Base-by-base conservation (phyloP, 2,113 vertebrate species). In the Clarias batrachus region DNA sequence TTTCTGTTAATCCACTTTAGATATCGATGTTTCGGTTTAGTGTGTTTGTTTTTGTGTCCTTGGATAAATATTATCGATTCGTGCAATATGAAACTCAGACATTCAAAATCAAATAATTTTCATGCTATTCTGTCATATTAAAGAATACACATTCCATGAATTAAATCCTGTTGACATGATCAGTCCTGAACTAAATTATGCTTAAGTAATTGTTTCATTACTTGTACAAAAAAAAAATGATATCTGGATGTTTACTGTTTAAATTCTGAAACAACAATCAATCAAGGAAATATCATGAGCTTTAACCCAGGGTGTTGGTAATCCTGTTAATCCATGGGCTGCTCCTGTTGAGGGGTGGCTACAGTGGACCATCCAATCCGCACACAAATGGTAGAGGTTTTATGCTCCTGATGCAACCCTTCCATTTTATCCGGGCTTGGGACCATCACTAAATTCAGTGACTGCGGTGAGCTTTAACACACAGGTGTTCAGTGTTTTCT, bases 41-140 rank as follows among this genome's bases (percentile, higher is more conserved):
- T 11, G 54, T 30, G 16, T 54, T 13, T 10, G 11, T 19, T 62
- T 89, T 87, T 90, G 57, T 56, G 41, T 81, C 30, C 71, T 66
- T 60, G 66, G 79, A 82, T 73, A 91, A 80, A 86, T 86, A 88
- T 33, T 89, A 91, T 93, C 89, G 92, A 93, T 90, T 78, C 10
- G 19, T 83, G 88, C 89, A 85, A 63, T 84, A 79, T 81, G 60
- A 87, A 82, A 88, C 84, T 62, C 48, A 79, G 83, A 81, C 82
- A 48, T 48, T 4, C 23, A 0, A 14, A 73, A 41, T 23, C 23
- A 25, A 7, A 57, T 17, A n/a, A 2, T 21, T 14, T 41, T 73
- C 19, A 11, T 73, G 70, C 52, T 56, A 56, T 27, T 78, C n/a
- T 78, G 17, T 27, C 5, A 7, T 76, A n/a, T 76, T 52, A 54